phyloP scores from a whole-genome alignment of 2,797 vertebrate genomes.

The Picus viridis region DNA sequence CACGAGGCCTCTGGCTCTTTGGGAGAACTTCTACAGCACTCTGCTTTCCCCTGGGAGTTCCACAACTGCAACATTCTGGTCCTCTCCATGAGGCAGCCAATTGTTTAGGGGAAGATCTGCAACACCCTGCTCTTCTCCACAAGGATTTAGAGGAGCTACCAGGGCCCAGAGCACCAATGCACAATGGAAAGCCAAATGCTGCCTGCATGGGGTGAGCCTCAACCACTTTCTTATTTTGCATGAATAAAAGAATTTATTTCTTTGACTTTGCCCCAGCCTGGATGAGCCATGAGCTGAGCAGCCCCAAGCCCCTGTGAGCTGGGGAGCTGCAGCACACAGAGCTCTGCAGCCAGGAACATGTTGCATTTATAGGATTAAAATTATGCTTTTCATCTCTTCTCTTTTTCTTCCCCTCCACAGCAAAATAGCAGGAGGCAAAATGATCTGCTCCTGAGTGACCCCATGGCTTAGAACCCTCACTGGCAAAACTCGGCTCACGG shows the following conservation, averaged over 20 bases:
- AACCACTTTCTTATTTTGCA: background rate
- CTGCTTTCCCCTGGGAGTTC: background rate
- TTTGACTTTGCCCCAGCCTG: background rate
- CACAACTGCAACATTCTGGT: background rate
- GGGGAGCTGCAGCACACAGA: background rate
- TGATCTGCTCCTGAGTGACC: conserved; percentile 14
- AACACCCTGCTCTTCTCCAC: background rate
- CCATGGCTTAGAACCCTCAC: background rate
- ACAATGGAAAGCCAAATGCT: background rate
- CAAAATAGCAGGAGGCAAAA: conserved; percentile 33
- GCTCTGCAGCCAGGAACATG: background rate
- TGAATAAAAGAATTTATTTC: background rate
- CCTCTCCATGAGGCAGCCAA: background rate
- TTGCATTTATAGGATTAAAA: conserved; percentile 45
- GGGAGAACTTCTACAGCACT: background rate
- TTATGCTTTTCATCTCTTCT: background rate
- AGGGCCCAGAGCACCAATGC: background rate
- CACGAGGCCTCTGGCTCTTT: rapidly evolving
- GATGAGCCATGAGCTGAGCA: background rate
- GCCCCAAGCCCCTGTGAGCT: background rate
- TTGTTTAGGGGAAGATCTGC: background rate
- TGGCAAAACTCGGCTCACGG: background rate
- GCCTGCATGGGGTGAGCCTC: rapidly evolving
- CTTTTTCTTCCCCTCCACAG: background rate
- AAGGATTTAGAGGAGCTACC: background rate